Evolutionary conservation across 2,888 invertebrate species (phyloP).

Genomic region (Tyria jacobaeae): DNA sequence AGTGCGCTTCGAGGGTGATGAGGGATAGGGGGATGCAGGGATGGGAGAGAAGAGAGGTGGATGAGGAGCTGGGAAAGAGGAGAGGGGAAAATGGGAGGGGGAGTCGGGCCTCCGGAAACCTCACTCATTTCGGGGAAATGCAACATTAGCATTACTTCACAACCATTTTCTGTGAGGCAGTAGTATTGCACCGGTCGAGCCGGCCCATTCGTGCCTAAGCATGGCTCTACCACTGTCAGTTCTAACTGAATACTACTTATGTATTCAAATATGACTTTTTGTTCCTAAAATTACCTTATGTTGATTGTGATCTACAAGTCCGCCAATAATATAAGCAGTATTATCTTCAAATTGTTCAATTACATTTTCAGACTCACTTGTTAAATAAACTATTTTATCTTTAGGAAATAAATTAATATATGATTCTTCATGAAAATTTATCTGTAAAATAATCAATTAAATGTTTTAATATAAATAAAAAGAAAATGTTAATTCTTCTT

Average conservation of each 20-base stretch:
- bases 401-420: constrained; percentile 91
- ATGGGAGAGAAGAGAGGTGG: no score
- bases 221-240: no score
- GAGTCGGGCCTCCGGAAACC: no score
- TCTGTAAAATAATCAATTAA: constrained; percentile 72
- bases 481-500: not conserved
- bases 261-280: not conserved
- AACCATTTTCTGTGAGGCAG: no score
- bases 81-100: no score
- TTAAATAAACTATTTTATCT: constrained; percentile 94
- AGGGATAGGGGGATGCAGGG: no score
- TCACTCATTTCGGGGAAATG: no score
- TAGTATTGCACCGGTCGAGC: no score
- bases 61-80: no score
- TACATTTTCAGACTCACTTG: constrained; percentile 97
- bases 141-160: no score
- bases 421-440: constrained; percentile 89
- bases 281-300: constrained; percentile 88
- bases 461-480: not conserved
- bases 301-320: constrained; percentile 98
- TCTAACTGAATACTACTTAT: not conserved
- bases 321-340: constrained; percentile 97
- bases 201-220: no score
- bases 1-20: no score
- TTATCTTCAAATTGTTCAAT: constrained; percentile 91